Percentiles rank a stretch among this genome's conserved stretches.
phyloP scores from a whole-genome alignment of 2,113 vertebrate genomes.

The pig (Sus scrofa) region DNA sequence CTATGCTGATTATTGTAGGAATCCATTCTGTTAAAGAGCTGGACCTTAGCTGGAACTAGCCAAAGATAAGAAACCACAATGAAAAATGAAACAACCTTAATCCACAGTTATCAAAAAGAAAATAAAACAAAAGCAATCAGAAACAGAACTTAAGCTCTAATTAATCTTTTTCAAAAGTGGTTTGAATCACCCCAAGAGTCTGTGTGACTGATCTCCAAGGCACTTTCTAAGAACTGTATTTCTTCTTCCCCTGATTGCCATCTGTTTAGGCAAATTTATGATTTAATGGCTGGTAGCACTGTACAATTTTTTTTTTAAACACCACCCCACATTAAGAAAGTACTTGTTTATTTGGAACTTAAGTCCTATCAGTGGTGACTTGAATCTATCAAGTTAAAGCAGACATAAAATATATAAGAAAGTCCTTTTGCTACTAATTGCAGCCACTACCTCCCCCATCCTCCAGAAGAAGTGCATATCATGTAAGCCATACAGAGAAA shows the following conservation, averaged over 20 bases:
- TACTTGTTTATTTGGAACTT: background rate
- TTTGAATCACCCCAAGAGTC: background rate
- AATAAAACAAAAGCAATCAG: background rate
- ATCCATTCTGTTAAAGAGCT: background rate
- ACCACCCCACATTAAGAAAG: background rate
- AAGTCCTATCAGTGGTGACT: background rate
- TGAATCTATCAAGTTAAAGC: background rate
- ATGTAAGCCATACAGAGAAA: background rate
- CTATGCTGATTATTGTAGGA: background rate
- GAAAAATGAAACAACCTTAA: background rate
- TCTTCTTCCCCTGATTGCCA: background rate
- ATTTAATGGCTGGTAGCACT: background rate
- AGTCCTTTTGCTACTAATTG: background rate
- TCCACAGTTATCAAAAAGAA: background rate
- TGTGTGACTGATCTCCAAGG: conserved; percentile 29
- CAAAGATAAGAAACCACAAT: background rate
- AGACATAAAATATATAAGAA: background rate
- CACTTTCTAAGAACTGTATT: conserved; percentile 33
- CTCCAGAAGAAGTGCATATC: background rate
- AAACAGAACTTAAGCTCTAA: background rate
- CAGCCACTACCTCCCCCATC: background rate
- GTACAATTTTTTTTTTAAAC: background rate
- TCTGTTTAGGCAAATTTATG: background rate
- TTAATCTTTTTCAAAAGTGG: background rate
- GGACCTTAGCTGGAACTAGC: background rate